phyloP scores from a whole-genome alignment of 1,140 invertebrate species.

The Asbolus verrucosus region DNA sequence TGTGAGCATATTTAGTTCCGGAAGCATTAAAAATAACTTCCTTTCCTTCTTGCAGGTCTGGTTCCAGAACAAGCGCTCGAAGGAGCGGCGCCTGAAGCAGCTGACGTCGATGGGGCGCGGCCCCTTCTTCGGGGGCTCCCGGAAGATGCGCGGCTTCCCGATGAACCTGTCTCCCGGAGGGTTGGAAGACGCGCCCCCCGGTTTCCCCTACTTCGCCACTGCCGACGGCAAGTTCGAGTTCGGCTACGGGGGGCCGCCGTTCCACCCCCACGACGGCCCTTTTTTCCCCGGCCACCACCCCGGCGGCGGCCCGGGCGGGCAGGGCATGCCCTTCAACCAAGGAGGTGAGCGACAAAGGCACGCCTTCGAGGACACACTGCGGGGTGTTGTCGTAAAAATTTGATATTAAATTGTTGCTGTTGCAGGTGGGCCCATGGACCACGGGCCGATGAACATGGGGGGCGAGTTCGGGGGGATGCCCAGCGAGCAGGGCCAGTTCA shows the following conservation, averaged over 20 bases:
- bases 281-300: conserved; percentile 86
- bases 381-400: too few relatives aligned
- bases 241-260: conserved; percentile 85
- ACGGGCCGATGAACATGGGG: conserved; percentile 75
- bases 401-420: neutral
- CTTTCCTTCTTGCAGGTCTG: conserved; percentile 82
- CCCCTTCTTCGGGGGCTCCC: conserved; percentile 88
- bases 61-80: conserved; percentile 99
- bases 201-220: conserved; percentile 86
- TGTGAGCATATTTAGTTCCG: neutral
- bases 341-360: conserved; percentile 77
- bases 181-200: conserved; percentile 82
- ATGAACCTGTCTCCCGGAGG: conserved; percentile 89
- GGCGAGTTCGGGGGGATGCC: conserved; percentile 72
- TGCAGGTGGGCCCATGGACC: conserved; percentile 75
- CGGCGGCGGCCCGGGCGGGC: conserved; percentile 78
- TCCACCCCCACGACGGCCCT: conserved; percentile 85
- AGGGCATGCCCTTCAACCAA: conserved; percentile 79
- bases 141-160: conserved; percentile 91
- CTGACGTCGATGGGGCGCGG: conserved; percentile 92
- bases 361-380: too few relatives aligned
- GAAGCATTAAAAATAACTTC: neutral
- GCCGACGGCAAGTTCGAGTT: conserved; percentile 91
- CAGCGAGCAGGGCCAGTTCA: conserved; percentile 73
- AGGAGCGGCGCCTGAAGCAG: conserved; percentile 93